A percentile compares a stretch with the other conserved stretches of the same genome.
Conservation (phyloP, 1,140 invertebrate species). For the Pseudachorutes palmiensis region DNA sequence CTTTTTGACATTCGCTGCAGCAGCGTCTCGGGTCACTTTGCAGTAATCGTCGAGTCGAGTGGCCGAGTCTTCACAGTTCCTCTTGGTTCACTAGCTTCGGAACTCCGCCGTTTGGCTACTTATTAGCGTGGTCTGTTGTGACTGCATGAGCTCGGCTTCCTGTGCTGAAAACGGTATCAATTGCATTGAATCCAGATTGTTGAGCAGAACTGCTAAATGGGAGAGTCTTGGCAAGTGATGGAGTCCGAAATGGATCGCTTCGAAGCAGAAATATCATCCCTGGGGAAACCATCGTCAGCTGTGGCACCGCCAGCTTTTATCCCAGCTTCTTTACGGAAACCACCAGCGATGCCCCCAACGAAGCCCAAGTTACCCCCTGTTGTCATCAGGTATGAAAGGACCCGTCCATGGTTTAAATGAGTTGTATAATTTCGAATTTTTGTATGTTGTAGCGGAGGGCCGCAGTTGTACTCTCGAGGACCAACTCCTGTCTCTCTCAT, state of each 20-base stretch:
- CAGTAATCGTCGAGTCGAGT: too few relatives aligned
- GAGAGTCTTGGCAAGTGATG: conserved; percentile 19
- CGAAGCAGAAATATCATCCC: conserved; percentile 34
- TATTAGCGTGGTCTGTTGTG: too few relatives aligned
- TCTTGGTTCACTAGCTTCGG: too few relatives aligned
- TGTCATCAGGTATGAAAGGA: conserved; percentile 30
- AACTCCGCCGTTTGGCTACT: too few relatives aligned
- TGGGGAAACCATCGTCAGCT: conserved; percentile 15
- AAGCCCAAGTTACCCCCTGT: conserved; percentile 19
- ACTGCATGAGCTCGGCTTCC: too few relatives aligned
- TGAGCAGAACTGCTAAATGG: too few relatives aligned
- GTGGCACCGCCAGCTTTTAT: conserved; percentile 23
- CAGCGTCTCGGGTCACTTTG: too few relatives aligned
- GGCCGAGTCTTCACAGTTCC: too few relatives aligned
- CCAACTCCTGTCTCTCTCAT: background rate
- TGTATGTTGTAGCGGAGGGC: conserved; percentile 27
- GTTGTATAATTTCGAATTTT: background rate
- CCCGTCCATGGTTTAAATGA: background rate
- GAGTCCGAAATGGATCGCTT: conserved; percentile 37
- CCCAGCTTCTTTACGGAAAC: conserved; percentile 26
- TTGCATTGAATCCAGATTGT: too few relatives aligned
- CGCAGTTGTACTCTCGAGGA: conserved; percentile 26
- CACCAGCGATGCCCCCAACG: conserved; percentile 9
- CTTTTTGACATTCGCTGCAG: too few relatives aligned
- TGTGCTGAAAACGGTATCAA: too few relatives aligned